Evolutionary conservation across 2,113 vertebrate species (phyloP).

Genomic region (Centropus bengalensis): DNA sequence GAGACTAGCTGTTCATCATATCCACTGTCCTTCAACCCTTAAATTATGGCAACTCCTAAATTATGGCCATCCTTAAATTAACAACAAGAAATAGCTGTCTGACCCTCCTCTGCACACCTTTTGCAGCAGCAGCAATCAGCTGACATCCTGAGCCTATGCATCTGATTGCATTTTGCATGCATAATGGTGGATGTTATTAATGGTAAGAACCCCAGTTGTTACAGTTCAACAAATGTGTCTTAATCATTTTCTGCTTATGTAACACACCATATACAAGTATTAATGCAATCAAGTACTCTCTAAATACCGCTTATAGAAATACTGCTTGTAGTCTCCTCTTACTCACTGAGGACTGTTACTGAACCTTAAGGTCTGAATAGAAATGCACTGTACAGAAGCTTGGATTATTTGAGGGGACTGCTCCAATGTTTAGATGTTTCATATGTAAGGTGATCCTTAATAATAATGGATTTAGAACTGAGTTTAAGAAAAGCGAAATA

Average conservation of each 20-base stretch:
- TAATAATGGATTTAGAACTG: background rate
- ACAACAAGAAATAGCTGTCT: background rate
- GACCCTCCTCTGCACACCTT: background rate
- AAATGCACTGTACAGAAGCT: background rate
- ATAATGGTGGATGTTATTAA: constrained; percentile 43
- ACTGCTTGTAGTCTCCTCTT: background rate
- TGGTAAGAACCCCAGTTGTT: constrained; percentile 55
- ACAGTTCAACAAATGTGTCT: constrained; percentile 52
- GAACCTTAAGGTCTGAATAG: background rate
- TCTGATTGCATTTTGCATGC: constrained; percentile 50
- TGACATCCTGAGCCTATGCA: background rate
- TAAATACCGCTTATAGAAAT: background rate
- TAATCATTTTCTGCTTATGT: constrained; percentile 61
- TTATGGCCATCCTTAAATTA: background rate
- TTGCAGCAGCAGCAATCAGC: constrained; percentile 18
- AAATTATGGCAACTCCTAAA: background rate
- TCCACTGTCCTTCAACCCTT: background rate
- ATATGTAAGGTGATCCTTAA: background rate
- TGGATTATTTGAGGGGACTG: background rate
- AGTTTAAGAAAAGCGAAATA: background rate
- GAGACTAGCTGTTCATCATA: background rate
- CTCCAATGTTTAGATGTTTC: background rate
- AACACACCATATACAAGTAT: constrained; percentile 2
- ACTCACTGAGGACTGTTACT: background rate
- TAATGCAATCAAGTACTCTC: constrained; percentile 45